Evolutionary conservation across 2,797 vertebrate genomes (phyloP), one percentile per base, ranked within the genome.

Genomic region (Acanthopagrus latus): DNA sequence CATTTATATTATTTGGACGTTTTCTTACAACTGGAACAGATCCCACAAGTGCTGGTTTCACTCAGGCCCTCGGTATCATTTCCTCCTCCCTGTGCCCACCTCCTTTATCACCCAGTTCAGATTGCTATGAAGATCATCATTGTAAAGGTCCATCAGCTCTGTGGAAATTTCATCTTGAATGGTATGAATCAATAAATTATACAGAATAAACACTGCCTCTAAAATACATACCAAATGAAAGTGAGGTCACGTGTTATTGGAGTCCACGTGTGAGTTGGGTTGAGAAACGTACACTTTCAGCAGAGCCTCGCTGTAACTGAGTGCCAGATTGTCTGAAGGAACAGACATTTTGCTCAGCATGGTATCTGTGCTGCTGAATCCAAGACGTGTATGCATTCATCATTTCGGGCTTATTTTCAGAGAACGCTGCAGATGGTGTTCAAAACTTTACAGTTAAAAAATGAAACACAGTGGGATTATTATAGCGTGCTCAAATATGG

Each of bases 391-490:
- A 43, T 58, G 52, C 70, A 84, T 80, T 62, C 48, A 51, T 71
- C 57, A 66, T 56, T 80, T 23, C 17, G 12, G 38, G 66, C 21
- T 85, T 84, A 79, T 89, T 81, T 74, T 83, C 79, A 70, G 64
- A 81, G 27, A 71, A 59, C 2, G 9, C 33, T 68, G 48, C 88
- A 85, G 88, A 91, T 91, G 87, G 87, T 71, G 76, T 79, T 77
- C 41, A 68, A 70, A 88, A 82, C 27, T 74, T 64, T 74, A 55
- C 50, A 48, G 27, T 74, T 86, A 82, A 72, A 76, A 86, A 80
- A 76, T 71, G 66, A 76, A 64, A 73, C 82, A 43, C 71, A 56
- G 68, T 75, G 38, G 58, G 71, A 60, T 69, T 71, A 58, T 54
- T 79, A 23, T 9, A 55, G 20, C 56, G 47, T 41, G 38, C 58